Conservation (phyloP, 2,888 invertebrate species). For the Mycogona germanica region DNA sequence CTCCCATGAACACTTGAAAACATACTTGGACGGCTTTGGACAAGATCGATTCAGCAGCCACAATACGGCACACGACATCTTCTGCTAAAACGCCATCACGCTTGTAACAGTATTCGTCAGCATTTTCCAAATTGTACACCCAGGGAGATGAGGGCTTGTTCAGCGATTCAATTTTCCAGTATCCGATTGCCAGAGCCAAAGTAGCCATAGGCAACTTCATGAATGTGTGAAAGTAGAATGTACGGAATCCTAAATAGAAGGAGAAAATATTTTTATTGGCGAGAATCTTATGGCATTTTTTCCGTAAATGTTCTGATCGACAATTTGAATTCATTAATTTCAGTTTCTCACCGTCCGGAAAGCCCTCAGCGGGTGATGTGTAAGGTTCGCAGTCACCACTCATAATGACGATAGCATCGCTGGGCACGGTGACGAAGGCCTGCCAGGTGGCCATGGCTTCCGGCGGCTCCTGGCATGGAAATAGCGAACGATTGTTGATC, state of each 20-base stretch:
- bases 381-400: slow-evolving; percentile 32
- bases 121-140: not conserved
- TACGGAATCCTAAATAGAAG: not conserved
- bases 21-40: slow-evolving; percentile 1
- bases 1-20: too few relatives aligned
- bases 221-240: slow-evolving; percentile 28
- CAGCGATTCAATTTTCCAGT: slow-evolving; percentile 25
- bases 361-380: too few relatives aligned
- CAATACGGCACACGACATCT: not conserved
- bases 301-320: not conserved
- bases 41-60: not conserved
- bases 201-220: slow-evolving; percentile 35
- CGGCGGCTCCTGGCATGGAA: slow-evolving; percentile 38
- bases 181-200: slow-evolving; percentile 33
- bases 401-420: slow-evolving; percentile 28
- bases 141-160: not conserved
- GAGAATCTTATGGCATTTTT: not conserved
- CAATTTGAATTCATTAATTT: not conserved
- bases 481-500: slow-evolving; percentile 37
- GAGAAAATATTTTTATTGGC: not conserved
- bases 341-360: too few relatives aligned
- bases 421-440: slow-evolving; percentile 27
- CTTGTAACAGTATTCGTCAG: not conserved
- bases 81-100: not conserved
- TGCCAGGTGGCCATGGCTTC: slow-evolving; percentile 37